phyloP scores from a whole-genome alignment of 2,113 vertebrate genomes.

The Coryphaenoides rupestris region DNA sequence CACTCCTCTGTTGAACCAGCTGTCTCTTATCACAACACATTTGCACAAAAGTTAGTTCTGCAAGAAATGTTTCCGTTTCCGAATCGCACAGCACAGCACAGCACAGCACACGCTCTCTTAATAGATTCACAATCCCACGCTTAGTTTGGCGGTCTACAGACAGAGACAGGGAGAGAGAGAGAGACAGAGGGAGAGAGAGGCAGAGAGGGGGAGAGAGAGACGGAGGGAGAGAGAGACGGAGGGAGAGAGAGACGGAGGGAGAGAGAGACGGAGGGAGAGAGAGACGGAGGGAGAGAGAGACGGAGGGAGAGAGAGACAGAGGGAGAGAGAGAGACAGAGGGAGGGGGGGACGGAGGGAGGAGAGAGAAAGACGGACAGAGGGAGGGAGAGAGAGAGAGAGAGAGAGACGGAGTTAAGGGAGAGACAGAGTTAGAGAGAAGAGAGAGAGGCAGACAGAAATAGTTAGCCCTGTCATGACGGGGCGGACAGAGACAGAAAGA shows the following conservation, averaged over 20 bases:
- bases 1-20: not conserved
- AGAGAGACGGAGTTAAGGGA: no score
- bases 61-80: not conserved
- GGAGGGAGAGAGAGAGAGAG: not conserved
- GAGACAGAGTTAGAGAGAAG: no score
- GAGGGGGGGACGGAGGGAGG: no score
- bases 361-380: slow-evolving; percentile 1
- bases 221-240: not conserved
- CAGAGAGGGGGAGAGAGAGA: not conserved
- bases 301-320: not conserved
- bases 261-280: not conserved
- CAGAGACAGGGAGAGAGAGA: not conserved
- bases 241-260: not conserved
- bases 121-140: no score
- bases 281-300: not conserved
- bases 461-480: no score
- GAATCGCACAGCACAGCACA: no score
- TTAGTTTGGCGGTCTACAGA: no score
- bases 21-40: not conserved
- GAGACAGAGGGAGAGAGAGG: not conserved
- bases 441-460: not conserved
- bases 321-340: not conserved
- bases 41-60: not conserved
- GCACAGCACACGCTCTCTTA: no score
- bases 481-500: not conserved